Evolutionary conservation across 2,113 vertebrate species (phyloP).

Genomic region (Cheirogaleus medius): DNA sequence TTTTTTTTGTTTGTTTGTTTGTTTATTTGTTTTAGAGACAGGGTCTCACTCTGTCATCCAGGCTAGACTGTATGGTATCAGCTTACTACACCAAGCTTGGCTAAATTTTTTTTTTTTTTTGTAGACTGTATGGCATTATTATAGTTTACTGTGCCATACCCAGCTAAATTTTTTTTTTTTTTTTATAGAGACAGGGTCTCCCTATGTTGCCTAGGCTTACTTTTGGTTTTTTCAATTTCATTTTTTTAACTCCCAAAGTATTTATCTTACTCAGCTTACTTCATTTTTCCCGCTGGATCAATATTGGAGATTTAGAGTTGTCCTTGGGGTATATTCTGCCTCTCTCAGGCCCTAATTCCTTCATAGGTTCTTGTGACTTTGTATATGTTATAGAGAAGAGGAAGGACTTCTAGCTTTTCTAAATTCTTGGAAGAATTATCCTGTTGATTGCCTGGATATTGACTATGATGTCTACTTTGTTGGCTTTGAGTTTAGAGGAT

Average conservation of each 20-base stretch:
- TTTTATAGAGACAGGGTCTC: too few relatives aligned
- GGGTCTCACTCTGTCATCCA: too few relatives aligned
- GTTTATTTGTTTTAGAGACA: too few relatives aligned
- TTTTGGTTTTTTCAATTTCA: background rate
- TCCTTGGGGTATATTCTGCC: background rate
- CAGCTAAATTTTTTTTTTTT: too few relatives aligned
- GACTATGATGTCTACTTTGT: background rate
- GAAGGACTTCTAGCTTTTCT: background rate
- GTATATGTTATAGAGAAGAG: background rate
- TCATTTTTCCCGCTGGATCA: background rate
- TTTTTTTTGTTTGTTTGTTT: background rate
- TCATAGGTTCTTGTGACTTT: background rate
- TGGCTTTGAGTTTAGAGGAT: background rate
- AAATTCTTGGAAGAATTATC: background rate
- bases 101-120: too few relatives aligned
- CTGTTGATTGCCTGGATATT: rapidly evolving
- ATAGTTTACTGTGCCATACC: too few relatives aligned
- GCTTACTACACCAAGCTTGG: too few relatives aligned
- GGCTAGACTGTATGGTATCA: too few relatives aligned
- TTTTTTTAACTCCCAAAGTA: background rate
- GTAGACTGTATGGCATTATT: too few relatives aligned
- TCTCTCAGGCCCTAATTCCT: background rate
- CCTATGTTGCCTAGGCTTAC: background rate
- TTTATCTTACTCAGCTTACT: background rate
- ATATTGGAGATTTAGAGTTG: background rate